Base-by-base conservation (phyloP, 2,113 vertebrate species). In the Brevimyrus niger region DNA sequence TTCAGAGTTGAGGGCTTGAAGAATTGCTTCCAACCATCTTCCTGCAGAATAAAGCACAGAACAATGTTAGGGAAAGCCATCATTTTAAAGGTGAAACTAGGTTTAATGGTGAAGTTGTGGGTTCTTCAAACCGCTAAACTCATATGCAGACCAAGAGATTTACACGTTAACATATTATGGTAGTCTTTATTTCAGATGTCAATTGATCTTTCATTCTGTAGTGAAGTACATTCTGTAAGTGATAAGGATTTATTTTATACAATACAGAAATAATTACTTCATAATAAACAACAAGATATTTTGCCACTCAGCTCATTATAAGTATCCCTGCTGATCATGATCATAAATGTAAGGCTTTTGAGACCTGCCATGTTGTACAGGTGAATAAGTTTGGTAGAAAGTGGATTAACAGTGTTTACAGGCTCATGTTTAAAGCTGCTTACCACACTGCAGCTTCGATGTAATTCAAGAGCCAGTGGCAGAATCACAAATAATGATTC, bases 401-500 rank as follows among this genome's bases (percentile, higher is more conserved):
- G 1, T 44, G 21, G 51, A 87, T 2, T 55, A 10, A 80, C 4
- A 47, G 13, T 31, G 2, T 17, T 50, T n/a, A 3, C 4, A 27
- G 21, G 17, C 4, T 0, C 3, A 65, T 65, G 0, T 65, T 31
- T 65, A 11, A 31, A 65, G 3, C 0, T 31, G 42, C 90, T 86
- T 90, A 96, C 95, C 94, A 96, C 91, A 0, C 80, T 91, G 92
- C 88, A 94, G 23, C 23, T 42, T 13, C 89, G 48, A 51, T 17
- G 2, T 1, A 7, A 86, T 38, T 3, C 0, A 19, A 95, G 44
- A 0, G 91, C 7, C 0, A 96, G 90, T 1, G 94, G 94, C 76
- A 95, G 55, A 85, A 92, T 85, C 91, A 93, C 92, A 69, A 95
- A 96, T n/a, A 23, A 61, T 53, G 10, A 91, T 0, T 4, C 55